Percentiles rank a stretch among this genome's conserved stretches.
Evolutionary conservation across 2,888 invertebrate genomes (phyloP).

Genomic region (Pammene aurita): DNA sequence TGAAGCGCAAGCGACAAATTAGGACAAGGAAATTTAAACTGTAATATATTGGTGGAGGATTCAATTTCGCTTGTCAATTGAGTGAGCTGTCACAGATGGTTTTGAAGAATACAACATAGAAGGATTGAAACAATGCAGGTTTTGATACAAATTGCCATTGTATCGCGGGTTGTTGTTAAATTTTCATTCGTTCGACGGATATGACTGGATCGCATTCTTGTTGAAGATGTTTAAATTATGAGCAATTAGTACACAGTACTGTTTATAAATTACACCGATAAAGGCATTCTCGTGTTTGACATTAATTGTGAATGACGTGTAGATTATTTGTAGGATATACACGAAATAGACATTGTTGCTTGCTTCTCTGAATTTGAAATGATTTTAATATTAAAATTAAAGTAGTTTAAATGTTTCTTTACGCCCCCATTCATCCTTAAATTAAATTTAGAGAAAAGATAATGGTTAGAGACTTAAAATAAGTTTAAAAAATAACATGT

Average conservation of each 20-base stretch:
- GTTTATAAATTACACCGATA: conserved; percentile 3
- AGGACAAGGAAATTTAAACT: conserved; percentile 2
- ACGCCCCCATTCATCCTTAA: too few species aligned
- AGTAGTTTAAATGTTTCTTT: too few species aligned
- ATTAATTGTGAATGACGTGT: conserved; percentile 4
- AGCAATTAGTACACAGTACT: neutral
- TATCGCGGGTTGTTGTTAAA: conserved; percentile 39
- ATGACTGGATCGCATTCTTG: conserved; percentile 22
- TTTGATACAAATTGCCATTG: conserved; percentile 44
- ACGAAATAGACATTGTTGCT: neutral
- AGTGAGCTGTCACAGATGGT: neutral
- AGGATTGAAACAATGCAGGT: conserved; percentile 37
- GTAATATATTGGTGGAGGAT: neutral
- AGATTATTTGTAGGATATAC: neutral
- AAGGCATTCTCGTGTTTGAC: neutral
- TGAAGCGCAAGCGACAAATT: conserved; percentile 8
- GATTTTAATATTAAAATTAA: too few species aligned
- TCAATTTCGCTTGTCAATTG: neutral
- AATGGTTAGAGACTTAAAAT: too few species aligned
- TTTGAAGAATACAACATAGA: conserved; percentile 4
- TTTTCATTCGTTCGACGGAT: conserved; percentile 33
- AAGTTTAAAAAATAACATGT: too few species aligned
- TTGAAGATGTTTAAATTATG: conserved; percentile 8
- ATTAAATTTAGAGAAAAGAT: too few species aligned
- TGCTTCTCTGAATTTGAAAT: neutral